A percentile compares a stretch with the other conserved stretches of the same genome.
Evolutionary conservation across 2,113 vertebrate species (phyloP).

Genomic region (Grallaria varia): DNA sequence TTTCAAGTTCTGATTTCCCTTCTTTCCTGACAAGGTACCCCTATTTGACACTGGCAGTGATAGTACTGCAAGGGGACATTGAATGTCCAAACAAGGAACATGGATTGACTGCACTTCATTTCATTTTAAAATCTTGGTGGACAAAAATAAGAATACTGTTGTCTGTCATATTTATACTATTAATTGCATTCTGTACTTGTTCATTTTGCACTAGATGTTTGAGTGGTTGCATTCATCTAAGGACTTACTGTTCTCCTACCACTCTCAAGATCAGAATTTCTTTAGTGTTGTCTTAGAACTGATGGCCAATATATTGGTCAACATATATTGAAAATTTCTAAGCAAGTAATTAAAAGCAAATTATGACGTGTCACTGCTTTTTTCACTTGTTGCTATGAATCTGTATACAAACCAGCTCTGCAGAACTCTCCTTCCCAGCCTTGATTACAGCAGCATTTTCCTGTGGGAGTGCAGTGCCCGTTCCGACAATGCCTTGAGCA

Average conservation of each 20-base stretch:
- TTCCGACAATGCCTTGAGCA: conserved; percentile 94
- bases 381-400: background rate
- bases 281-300: background rate
- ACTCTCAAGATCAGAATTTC: background rate
- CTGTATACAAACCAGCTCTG: conserved; percentile 83
- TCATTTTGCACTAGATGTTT: background rate
- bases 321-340: background rate
- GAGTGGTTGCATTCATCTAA: background rate
- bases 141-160: background rate
- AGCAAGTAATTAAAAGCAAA: background rate
- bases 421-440: conserved; percentile 98
- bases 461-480: conserved; percentile 91
- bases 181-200: background rate
- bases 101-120: background rate
- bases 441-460: conserved; percentile 91
- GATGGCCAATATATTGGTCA: background rate
- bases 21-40: background rate
- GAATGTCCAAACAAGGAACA: background rate
- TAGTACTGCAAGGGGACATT: background rate
- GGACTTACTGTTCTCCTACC: background rate
- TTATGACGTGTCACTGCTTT: background rate
- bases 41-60: background rate
- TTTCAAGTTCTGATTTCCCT: background rate
- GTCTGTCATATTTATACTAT: background rate
- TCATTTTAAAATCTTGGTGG: background rate